Evolutionary conservation across 2,113 vertebrate species (phyloP), one percentile per base, ranked within the genome.

Genomic region (Pardalotus punctatus): DNA sequence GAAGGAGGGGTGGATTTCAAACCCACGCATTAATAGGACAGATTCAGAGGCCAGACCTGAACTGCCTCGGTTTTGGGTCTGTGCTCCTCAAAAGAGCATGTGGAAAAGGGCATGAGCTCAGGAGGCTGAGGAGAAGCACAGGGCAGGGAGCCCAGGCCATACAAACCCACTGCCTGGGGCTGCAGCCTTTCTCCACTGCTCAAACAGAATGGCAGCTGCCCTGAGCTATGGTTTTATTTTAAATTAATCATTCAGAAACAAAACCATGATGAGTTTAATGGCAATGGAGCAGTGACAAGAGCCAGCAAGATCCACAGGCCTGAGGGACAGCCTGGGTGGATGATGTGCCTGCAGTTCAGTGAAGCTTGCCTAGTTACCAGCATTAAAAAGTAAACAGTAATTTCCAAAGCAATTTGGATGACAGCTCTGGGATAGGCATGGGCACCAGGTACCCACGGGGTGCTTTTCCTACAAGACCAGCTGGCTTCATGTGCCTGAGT

Each of bases 171-270:
- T 23, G n/a, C 43, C 51, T 2, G 0, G 1, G 36, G 66, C 73
- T 62, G 56, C 72, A n/a, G 50, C 27, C 11, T 42, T n/a, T 40
- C 22, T 56, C 25, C 76, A 13, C 27, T 36, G 47, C 69, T 42
- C 24, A 50, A 80, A 20, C 42, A 62, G 60, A 28, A 11, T 5
- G 11, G 25, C 51, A 57, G 74, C 57, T 62, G 57, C 79, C 76
- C 31, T 4, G 5, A 82, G 70, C 74, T 28, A 10, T 33, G 61
- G 35, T 31, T 81, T 87, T 73, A 24, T 81, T 84, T 73, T 42
- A 78, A 43, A 73, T 72, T 42, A 84, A 73, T 81, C 73, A 71
- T 31, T 89, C 77, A 81, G 64, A 83, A 83, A 73, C 67, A 91
- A 88, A 89, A 86, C 11, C 43, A 6, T 22, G 18, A 10, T 29